Conservation (phyloP, 2,113 vertebrate species). For the Cavia porcellus region DNA sequence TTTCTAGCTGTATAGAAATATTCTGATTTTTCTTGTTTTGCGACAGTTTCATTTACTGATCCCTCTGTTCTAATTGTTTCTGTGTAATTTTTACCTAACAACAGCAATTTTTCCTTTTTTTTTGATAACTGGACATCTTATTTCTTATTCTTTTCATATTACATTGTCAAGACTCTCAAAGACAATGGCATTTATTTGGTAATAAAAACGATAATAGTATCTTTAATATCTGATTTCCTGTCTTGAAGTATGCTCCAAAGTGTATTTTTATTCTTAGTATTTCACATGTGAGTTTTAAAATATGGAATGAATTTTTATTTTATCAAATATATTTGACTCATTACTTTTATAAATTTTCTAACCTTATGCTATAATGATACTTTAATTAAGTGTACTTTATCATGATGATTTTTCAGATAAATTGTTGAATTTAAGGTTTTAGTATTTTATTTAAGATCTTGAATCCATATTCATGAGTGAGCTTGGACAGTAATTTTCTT, state of each 20-base stretch:
- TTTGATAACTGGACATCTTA: background rate
- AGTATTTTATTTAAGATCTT: slow-evolving; percentile 38
- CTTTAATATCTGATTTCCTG: slow-evolving; percentile 7
- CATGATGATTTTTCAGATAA: background rate
- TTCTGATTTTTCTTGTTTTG: slow-evolving; percentile 2
- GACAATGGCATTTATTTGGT: background rate
- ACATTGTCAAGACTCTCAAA: background rate
- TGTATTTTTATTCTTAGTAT: background rate
- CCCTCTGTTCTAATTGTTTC: background rate
- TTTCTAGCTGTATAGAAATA: background rate
- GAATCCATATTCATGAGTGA: background rate
- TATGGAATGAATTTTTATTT: background rate
- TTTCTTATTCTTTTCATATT: slow-evolving; percentile 48
- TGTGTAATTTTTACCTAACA: background rate
- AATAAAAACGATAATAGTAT: background rate
- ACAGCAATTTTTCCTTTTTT: background rate
- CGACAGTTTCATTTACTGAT: background rate
- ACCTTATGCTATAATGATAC: background rate
- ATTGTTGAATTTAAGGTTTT: slow-evolving; percentile 10
- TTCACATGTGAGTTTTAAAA: slow-evolving; percentile 38
- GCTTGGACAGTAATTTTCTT: background rate
- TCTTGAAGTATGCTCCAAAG: background rate
- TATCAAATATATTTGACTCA: background rate
- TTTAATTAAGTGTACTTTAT: background rate
- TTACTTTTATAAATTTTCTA: slow-evolving; percentile 43